Conservation (phyloP, 1,140 invertebrate genomes). For the Pogonomyrmex californicus region DNA sequence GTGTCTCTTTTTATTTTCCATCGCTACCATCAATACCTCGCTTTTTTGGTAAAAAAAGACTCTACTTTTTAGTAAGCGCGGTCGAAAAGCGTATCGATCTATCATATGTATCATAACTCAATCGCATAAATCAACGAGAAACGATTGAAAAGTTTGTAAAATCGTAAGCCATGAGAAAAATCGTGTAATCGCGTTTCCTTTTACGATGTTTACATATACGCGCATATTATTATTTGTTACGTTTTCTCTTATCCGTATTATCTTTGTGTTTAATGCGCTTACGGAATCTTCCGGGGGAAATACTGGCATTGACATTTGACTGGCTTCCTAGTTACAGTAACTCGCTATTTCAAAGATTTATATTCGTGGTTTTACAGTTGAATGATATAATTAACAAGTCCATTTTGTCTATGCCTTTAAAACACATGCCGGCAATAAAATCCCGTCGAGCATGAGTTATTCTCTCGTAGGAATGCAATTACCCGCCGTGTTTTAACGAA, state of each 20-base stretch:
- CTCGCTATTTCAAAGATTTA: slow-evolving; percentile 14
- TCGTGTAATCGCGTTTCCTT: slow-evolving; percentile 18
- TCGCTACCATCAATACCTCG: slow-evolving; percentile 1
- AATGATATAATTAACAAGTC: slow-evolving; percentile 49
- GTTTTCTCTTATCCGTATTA: neutral
- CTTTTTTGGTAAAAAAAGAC: neutral
- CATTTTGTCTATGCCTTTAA: slow-evolving; percentile 23
- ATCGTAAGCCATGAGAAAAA: neutral
- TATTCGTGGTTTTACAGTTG: slow-evolving; percentile 5
- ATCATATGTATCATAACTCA: slow-evolving; percentile 15
- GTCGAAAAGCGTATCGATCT: slow-evolving; percentile 13
- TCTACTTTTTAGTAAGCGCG: too few relatives aligned
- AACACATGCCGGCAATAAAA: slow-evolving; percentile 34
- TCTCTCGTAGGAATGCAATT: slow-evolving; percentile 46
- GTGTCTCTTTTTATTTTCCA: slow-evolving; percentile 26
- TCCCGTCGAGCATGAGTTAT: slow-evolving; percentile 39
- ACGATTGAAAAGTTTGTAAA: neutral
- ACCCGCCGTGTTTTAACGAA: slow-evolving; percentile 39
- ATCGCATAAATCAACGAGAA: slow-evolving; percentile 8
- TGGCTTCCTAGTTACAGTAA: neutral
- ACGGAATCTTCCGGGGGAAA: neutral
- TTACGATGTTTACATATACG: neutral
- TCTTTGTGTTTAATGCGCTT: neutral
- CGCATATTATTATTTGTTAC: too few relatives aligned
- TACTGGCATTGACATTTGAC: neutral